These are phyloP conservation scores for Euwallacea fornicatus DNA, from an alignment of 1,140 invertebrate species.

Conservation along the genomic window DNA sequence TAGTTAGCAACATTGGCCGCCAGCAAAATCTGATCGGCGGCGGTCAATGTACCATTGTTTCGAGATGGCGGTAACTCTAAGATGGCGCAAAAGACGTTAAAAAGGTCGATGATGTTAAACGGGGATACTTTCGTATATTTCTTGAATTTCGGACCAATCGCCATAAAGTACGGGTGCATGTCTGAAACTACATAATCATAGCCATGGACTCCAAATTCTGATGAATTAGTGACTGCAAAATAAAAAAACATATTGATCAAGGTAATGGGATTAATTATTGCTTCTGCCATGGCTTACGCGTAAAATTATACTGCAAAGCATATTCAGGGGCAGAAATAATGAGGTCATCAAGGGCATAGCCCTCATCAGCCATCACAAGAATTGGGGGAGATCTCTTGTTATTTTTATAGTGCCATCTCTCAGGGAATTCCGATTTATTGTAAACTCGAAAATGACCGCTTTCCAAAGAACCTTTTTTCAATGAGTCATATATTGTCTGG, in stretches of 20 bases:
- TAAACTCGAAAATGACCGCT: slow-evolving; percentile 60
- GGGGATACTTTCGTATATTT: slow-evolving; percentile 56
- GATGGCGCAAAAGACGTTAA: slow-evolving; percentile 67
- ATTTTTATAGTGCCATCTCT: slow-evolving; percentile 63
- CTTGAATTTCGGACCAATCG: slow-evolving; percentile 66
- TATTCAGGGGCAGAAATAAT: slow-evolving; percentile 54
- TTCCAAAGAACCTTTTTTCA: slow-evolving; percentile 55
- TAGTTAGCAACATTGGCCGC: slow-evolving; percentile 4
- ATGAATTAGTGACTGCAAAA: slow-evolving; percentile 54
- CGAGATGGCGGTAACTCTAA: slow-evolving; percentile 55
- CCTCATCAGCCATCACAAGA: slow-evolving; percentile 60
- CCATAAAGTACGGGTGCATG: slow-evolving; percentile 73
- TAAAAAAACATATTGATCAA: slow-evolving; percentile 7
- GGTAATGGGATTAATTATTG: background rate
- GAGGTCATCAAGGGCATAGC: slow-evolving; percentile 62
- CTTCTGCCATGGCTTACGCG: slow-evolving; percentile 32
- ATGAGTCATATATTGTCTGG: slow-evolving; percentile 57
- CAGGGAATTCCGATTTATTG: slow-evolving; percentile 59
- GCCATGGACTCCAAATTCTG: slow-evolving; percentile 68
- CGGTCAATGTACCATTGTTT: slow-evolving; percentile 47
- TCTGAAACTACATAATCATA: slow-evolving; percentile 61
- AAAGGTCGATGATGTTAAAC: slow-evolving; percentile 68
- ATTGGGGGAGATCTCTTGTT: slow-evolving; percentile 63
- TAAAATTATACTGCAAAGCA: slow-evolving; percentile 57
- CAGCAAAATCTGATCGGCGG: background rate